Conservation (phyloP, 2,888 invertebrate species). For the Papilio demoleus region DNA sequence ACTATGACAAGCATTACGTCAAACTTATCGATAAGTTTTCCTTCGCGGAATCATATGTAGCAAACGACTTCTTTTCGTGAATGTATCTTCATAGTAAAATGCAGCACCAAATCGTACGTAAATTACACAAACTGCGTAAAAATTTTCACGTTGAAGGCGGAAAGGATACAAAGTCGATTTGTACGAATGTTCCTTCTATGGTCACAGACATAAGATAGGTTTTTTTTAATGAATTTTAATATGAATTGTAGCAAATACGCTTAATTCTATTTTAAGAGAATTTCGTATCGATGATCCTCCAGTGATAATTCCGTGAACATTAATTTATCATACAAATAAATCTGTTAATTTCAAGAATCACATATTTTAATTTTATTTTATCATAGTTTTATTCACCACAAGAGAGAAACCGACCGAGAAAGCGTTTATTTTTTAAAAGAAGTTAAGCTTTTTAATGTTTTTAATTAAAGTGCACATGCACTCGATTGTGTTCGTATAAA, state of each 20-base stretch:
- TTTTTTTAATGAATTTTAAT: no score
- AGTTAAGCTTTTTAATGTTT: neutral
- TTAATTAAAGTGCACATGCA: constrained; percentile 15
- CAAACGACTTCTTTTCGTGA: no score
- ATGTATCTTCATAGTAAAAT: no score
- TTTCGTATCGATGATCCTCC: neutral
- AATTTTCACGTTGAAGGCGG: no score
- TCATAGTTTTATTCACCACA: neutral
- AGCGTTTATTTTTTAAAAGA: neutral
- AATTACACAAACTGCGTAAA: no score
- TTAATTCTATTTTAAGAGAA: neutral
- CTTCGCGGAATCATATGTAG: no score
- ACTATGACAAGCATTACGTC: constrained; percentile 12
- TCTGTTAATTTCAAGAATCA: neutral
- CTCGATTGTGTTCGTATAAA: constrained; percentile 28
- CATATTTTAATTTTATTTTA: neutral
- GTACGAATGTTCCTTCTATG: no score
- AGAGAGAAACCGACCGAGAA: no score
- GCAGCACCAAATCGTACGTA: no score
- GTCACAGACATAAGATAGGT: no score
- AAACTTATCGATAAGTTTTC: neutral
- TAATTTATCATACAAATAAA: neutral
- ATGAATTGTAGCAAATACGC: neutral
- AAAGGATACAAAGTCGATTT: no score
- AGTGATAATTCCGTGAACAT: no score